A percentile compares a stretch with the other conserved stretches of the same genome.
These are phyloP conservation scores for Myrmecophaga tridactyla DNA, from an alignment of 2,113 vertebrate genomes.

Conservation along the genomic window DNA sequence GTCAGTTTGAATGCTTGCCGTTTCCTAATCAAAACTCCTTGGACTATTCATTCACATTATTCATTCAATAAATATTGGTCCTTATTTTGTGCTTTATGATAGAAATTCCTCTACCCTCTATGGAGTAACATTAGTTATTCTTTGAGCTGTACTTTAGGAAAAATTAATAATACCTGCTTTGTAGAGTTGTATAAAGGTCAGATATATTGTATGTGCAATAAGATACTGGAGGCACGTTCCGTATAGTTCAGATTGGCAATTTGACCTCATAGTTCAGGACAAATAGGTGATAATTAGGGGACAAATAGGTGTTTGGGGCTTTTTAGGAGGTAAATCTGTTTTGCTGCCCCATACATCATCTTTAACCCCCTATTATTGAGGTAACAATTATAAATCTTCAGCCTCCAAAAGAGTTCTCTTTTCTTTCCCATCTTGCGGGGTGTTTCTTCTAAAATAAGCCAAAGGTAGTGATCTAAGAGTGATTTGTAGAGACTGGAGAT, in stretches of 20 bases:
- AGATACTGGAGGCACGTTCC: background rate
- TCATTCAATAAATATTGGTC: slow-evolving; percentile 7
- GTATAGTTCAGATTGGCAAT: background rate
- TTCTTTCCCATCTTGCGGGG: background rate
- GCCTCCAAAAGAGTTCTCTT: background rate
- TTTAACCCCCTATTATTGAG: background rate
- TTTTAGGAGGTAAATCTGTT: background rate
- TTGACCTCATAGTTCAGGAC: background rate
- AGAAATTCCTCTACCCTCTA: background rate
- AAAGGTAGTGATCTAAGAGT: background rate
- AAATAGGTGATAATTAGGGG: background rate
- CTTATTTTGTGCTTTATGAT: background rate
- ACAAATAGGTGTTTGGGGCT: background rate
- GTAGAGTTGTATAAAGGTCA: background rate
- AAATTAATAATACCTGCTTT: background rate
- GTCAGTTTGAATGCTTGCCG: background rate
- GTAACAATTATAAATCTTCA: background rate
- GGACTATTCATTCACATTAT: background rate
- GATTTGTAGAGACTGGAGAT: background rate
- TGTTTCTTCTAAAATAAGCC: background rate
- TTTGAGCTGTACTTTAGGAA: background rate
- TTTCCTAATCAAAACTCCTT: background rate
- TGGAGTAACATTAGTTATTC: background rate
- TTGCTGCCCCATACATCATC: background rate
- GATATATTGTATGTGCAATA: background rate